Evolutionary conservation across 1,140 invertebrate genomes (phyloP).

Genomic region (Phymorhynchus buccinoides): DNA sequence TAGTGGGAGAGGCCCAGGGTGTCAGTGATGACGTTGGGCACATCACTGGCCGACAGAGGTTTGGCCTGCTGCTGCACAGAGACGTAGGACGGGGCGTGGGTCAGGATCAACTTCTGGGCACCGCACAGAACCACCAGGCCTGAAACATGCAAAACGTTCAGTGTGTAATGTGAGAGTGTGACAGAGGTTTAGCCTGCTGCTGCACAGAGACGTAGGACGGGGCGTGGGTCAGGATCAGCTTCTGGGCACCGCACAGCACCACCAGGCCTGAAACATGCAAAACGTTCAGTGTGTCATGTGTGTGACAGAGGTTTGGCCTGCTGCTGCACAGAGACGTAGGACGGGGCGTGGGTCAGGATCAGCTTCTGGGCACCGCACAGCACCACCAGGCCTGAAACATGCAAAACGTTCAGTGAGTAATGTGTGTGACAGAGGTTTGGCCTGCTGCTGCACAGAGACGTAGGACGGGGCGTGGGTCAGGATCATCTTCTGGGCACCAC

Average conservation of each 20-base stretch:
- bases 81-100: constrained; percentile 67
- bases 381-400: constrained; percentile 37
- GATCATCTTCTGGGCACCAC: constrained; percentile 55
- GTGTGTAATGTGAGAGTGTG: constrained; percentile 6
- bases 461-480: constrained; percentile 67
- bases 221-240: constrained; percentile 66
- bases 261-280: constrained; percentile 42
- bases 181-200: constrained; percentile 53
- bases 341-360: constrained; percentile 66
- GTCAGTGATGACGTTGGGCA: constrained; percentile 62
- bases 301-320: constrained; percentile 53
- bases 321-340: constrained; percentile 63
- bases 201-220: constrained; percentile 65
- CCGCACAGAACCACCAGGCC: constrained; percentile 11
- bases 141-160: constrained; percentile 39
- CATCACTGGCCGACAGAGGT: constrained; percentile 60
- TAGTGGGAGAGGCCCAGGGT: constrained; percentile 52
- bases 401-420: too few relatives aligned
- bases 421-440: constrained; percentile 50
- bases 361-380: constrained; percentile 52
- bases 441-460: constrained; percentile 62
- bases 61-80: constrained; percentile 59
- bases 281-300: too few relatives aligned
- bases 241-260: constrained; percentile 42
- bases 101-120: constrained; percentile 61